These are phyloP conservation scores for Boloria euphrosyne DNA, from an alignment of 2,888 invertebrate species.

Conservation along the genomic window DNA sequence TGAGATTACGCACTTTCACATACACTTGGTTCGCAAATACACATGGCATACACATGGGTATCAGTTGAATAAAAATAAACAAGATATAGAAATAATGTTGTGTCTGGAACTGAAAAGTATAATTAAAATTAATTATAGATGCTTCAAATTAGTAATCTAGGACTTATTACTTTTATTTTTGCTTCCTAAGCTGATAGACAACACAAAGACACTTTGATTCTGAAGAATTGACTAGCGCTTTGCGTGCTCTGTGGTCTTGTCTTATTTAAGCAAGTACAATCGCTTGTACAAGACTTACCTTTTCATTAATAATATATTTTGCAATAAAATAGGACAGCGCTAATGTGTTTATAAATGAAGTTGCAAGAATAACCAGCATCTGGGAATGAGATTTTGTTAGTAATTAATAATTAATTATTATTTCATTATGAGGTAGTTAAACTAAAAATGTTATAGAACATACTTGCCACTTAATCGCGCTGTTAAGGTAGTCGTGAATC, in stretches of 20 bases:
- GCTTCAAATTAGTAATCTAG: slow-evolving; percentile 5
- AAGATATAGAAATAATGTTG: slow-evolving; percentile 37
- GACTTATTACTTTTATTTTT: neutral
- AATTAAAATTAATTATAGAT: neutral
- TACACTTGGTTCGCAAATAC: slow-evolving; percentile 55
- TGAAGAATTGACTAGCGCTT: no score
- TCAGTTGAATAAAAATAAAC: slow-evolving; percentile 46
- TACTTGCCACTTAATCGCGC: slow-evolving; percentile 44
- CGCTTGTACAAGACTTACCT: slow-evolving; percentile 46
- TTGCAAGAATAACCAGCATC: slow-evolving; percentile 56
- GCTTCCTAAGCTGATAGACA: no score
- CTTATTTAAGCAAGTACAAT: no score
- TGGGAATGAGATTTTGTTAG: slow-evolving; percentile 45
- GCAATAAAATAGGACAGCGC: slow-evolving; percentile 50
- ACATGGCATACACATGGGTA: slow-evolving; percentile 59
- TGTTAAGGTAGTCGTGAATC: slow-evolving; percentile 38
- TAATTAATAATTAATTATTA: neutral
- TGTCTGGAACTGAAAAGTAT: neutral
- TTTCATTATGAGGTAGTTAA: neutral
- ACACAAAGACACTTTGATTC: no score
- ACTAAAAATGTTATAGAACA: slow-evolving; percentile 1
- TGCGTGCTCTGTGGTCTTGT: no score
- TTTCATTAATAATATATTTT: slow-evolving; percentile 48
- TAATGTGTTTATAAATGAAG: slow-evolving; percentile 53
- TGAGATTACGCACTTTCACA: slow-evolving; percentile 52